Conservation (phyloP, 2,888 invertebrate genomes). For the Leptothorax acervorum region DNA sequence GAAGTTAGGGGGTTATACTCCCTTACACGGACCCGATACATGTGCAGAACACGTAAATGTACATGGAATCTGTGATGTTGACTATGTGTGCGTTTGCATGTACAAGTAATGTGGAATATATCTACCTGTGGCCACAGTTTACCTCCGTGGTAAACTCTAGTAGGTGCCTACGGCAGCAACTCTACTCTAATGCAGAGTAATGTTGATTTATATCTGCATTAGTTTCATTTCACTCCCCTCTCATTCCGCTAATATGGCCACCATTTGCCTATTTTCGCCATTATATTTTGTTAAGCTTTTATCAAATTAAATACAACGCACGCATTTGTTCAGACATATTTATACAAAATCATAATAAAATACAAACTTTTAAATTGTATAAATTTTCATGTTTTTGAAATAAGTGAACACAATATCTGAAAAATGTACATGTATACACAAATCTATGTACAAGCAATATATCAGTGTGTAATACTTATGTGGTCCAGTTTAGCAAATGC, state of each 20-base stretch:
- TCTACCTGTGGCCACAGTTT: conserved; percentile 79
- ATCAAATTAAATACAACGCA: conserved; percentile 60
- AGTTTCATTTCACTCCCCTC: conserved; percentile 75
- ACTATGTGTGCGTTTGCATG: conserved; percentile 37
- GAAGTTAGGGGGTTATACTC: conserved; percentile 77
- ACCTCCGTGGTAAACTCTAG: conserved; percentile 83
- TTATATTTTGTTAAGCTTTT: conserved; percentile 59
- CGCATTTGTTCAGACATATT: background rate
- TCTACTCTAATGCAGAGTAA: conserved; percentile 85
- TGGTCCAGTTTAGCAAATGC: conserved; percentile 78
- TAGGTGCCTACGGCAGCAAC: conserved; percentile 80
- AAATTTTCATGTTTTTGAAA: conserved; percentile 14
- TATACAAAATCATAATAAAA: conserved; percentile 2
- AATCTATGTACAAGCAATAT: conserved; percentile 25
- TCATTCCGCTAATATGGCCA: conserved; percentile 60
- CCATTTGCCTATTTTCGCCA: conserved; percentile 65
- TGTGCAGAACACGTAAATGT: conserved; percentile 45
- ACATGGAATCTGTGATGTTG: conserved; percentile 50
- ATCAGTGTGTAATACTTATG: conserved; percentile 52
- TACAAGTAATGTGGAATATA: conserved; percentile 69
- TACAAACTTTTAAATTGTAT: background rate
- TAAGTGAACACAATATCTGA: background rate
- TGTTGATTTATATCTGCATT: conserved; percentile 83
- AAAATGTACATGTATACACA: background rate
- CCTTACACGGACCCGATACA: conserved; percentile 67